Percentiles rank a stretch among this genome's conserved stretches.
Evolutionary conservation across 2,113 vertebrate genomes (phyloP).

Genomic region (Oryzias celebensis): DNA sequence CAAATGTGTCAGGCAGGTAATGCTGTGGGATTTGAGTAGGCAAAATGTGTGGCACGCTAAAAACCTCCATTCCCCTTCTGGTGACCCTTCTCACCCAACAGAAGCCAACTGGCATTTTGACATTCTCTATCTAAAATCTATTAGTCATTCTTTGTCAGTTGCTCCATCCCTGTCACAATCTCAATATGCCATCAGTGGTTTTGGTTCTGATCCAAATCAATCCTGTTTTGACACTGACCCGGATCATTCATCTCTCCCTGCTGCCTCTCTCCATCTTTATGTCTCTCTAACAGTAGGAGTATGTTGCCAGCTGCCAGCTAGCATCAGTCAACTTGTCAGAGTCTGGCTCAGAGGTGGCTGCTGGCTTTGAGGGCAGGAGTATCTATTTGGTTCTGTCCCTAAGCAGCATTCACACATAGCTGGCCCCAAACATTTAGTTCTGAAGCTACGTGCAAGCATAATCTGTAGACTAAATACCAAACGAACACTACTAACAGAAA

Average conservation of each 20-base stretch:
- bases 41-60: conserved; percentile 8
- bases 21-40: conserved; percentile 10
- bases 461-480: not conserved
- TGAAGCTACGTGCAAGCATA: conserved; percentile 5
- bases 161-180: conserved; percentile 66
- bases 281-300: conserved; percentile 70
- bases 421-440: conserved; percentile 25
- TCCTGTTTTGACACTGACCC: conserved; percentile 71
- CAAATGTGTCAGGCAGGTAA: conserved; percentile 30
- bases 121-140: conserved; percentile 68
- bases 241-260: conserved; percentile 69
- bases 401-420: conserved; percentile 45
- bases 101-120: conserved; percentile 63
- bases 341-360: conserved; percentile 57
- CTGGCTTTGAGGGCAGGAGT: conserved; percentile 59
- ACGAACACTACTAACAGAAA: no score
- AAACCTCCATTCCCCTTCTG: conserved; percentile 4
- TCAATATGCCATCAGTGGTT: conserved; percentile 75
- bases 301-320: conserved; percentile 72
- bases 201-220: conserved; percentile 75
- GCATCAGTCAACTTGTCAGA: conserved; percentile 74
- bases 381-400: conserved; percentile 46
- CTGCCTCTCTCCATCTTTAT: conserved; percentile 64
- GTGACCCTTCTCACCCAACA: conserved; percentile 52
- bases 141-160: conserved; percentile 66